phyloP scores from a whole-genome alignment of 2,113 vertebrate genomes.

The Mus pahari region DNA sequence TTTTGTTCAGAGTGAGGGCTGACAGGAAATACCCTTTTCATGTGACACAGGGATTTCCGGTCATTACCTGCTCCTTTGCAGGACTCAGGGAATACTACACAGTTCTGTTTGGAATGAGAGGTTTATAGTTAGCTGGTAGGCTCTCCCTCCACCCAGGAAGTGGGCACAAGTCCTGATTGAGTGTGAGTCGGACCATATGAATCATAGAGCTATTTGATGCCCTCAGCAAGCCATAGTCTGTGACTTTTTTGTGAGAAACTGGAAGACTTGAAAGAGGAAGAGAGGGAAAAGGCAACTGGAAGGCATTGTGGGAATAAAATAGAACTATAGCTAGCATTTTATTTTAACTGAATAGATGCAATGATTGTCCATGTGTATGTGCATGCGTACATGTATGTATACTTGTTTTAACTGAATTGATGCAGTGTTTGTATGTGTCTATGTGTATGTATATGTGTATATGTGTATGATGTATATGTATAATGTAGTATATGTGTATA shows the following conservation, averaged over 20 bases:
- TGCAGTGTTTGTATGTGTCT: background rate
- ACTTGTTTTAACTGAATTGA: constrained; percentile 45
- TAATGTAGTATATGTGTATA: background rate
- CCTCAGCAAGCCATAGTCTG: background rate
- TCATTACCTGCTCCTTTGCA: background rate
- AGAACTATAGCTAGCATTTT: constrained; percentile 59
- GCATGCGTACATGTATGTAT: no score
- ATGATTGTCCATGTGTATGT: background rate
- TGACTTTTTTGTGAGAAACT: constrained; percentile 11
- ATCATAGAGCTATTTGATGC: background rate
- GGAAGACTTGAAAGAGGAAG: constrained; percentile 27
- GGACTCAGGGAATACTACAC: background rate
- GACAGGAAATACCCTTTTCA: constrained; percentile 64
- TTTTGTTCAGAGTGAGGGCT: constrained; percentile 53
- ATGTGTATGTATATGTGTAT: background rate
- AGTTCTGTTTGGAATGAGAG: constrained; percentile 50
- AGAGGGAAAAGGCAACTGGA: constrained; percentile 14
- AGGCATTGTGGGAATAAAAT: constrained; percentile 21
- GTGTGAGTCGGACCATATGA: background rate
- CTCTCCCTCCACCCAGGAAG: constrained; percentile 30
- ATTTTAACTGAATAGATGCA: constrained; percentile 26
- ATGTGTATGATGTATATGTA: background rate
- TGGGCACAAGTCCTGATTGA: background rate
- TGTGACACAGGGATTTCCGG: constrained; percentile 28
- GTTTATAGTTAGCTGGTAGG: constrained; percentile 30